phyloP scores from a whole-genome alignment of 2,113 vertebrate genomes.

The Loxodonta africana region DNA sequence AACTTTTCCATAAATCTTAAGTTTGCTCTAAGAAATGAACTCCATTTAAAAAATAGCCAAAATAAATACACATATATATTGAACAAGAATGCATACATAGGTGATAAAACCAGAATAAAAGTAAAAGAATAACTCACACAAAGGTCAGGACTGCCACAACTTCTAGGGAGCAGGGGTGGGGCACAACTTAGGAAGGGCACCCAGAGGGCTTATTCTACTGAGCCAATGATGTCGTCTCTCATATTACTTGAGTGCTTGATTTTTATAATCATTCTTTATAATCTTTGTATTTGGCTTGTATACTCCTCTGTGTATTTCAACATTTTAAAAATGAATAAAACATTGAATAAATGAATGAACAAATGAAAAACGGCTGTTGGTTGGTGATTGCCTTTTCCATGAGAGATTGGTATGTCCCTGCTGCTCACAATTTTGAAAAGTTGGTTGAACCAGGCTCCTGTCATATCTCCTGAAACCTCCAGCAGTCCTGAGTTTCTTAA shows the following conservation, averaged over 20 bases:
- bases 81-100: not conserved
- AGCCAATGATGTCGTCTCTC: not conserved
- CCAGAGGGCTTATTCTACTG: not conserved
- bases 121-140: no score
- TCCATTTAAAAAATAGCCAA: no score
- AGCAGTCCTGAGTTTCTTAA: conserved; percentile 2
- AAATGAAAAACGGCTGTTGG: not conserved
- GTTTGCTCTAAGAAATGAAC: no score
- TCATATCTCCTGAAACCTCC: not conserved
- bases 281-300: not conserved
- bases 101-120: not conserved
- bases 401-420: not conserved
- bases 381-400: not conserved
- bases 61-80: not conserved
- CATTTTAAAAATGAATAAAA: not conserved
- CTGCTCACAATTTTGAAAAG: conserved; percentile 13
- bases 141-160: not conserved
- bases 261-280: not conserved
- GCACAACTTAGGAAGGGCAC: not conserved
- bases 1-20: no score
- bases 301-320: not conserved
- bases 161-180: not conserved
- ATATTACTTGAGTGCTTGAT: not conserved
- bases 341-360: not conserved
- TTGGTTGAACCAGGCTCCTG: not conserved